Conservation (phyloP, 2,797 vertebrate genomes). For the Lepus townsendii region DNA sequence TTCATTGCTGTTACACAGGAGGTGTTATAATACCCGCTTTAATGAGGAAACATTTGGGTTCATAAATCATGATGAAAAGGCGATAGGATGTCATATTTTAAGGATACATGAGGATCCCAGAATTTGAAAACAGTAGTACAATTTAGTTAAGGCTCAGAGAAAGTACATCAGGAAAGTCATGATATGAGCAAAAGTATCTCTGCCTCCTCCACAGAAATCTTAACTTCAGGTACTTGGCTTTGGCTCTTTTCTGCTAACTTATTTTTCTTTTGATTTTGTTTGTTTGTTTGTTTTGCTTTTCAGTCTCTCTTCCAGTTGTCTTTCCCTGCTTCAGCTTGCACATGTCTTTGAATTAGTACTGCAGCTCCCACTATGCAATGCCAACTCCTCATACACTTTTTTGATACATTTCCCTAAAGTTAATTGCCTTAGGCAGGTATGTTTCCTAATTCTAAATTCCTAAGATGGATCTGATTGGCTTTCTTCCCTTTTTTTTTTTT, state of each 20-base stretch:
- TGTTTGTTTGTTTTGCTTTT: not conserved
- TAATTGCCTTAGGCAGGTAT: slow-evolving; percentile 59
- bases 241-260: not conserved
- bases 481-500: slow-evolving; percentile 19
- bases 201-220: not conserved
- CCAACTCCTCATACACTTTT: slow-evolving; percentile 4
- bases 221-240: not conserved
- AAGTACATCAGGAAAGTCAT: not conserved
- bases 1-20: not conserved
- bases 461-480: slow-evolving; percentile 68
- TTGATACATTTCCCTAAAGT: slow-evolving; percentile 32
- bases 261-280: no score
- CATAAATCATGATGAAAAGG: not conserved
- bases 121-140: not conserved
- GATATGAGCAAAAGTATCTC: not conserved
- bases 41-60: not conserved
- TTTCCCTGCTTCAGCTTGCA: slow-evolving; percentile 23
- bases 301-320: not conserved
- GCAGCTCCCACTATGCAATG: not conserved
- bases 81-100: not conserved
- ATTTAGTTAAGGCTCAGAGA: not conserved
- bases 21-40: not conserved
- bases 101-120: not conserved
- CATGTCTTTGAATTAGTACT: not conserved
- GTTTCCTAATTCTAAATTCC: slow-evolving; percentile 74